Base-by-base conservation (phyloP, 2,888 invertebrate genomes). In the Eumacrocentrus americanus region DNA sequence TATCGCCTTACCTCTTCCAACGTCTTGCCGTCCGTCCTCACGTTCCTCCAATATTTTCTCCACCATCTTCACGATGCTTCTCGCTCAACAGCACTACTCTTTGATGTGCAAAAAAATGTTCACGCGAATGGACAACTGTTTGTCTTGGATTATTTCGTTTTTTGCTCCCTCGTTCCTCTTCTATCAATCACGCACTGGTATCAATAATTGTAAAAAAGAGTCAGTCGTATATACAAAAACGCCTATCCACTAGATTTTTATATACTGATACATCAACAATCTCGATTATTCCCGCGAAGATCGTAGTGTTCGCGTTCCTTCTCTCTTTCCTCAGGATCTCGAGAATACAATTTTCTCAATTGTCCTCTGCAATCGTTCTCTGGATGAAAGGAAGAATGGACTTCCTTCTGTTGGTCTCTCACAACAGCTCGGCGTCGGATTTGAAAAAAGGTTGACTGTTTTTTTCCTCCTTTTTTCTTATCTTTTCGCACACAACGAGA, bases 1-100 rank as follows among this genome's bases (percentile, higher is more conserved):
- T 42, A 40, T 20, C 3, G 1, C 29, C 9, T 71, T 66, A 78
- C 78, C 78, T 70, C 72, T 63, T 34, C 61, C 67, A 35, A 64
- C 61, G 52, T 76, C 78, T 61, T 72, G 75, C 23, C 70, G 72
- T 47, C 82, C 84, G 73, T 83, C 84, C 76, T 85, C 85, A 65
- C 82, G 81, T 82, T 88, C 86, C 79, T 88, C 88, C 69, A 86
- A 78, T 75, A 88, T 88, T 77, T 86, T 85, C 81, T 88, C 88
- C 70, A 88, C 88, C 88, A 88, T 88, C 70, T 52, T 38, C 37
- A 20, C 22, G 2, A 44, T 44, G 22, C 11, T 44, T 18, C 11
- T n/a, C n/a, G n/a, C n/a, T n/a, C n/a, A n/a, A n/a, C n/a, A n/a
- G n/a, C n/a, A n/a, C n/a, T n/a, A n/a, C n/a, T n/a, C n/a, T n/a